Base-by-base conservation (phyloP, 2,888 invertebrate genomes). In the Nomada ruficornis region DNA sequence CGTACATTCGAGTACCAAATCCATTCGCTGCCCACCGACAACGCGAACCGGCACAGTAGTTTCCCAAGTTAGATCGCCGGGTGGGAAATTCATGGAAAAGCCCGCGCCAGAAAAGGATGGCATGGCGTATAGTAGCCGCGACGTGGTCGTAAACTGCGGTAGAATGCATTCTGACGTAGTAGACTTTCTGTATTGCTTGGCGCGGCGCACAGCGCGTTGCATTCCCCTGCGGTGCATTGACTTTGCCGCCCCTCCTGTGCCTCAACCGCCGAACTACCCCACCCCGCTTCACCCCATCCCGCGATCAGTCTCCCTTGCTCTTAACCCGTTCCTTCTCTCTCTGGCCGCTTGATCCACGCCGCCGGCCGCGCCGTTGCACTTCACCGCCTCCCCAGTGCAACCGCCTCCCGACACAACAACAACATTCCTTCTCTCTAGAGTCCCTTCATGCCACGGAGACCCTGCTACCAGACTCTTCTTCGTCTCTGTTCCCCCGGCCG, bases 151-250 rank as follows among this genome's bases (percentile, higher is more conserved):
- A 88, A 87, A 88, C 86, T 85, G 85, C 88, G 88, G 89, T 86
- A 90, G 90, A 91, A 92, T 90, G 90, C 89, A 89, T 90, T 91
- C 90, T 91, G 92, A 92, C 90, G 91, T 88, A 88, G 90, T 52
- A 62, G 70, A 71, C 60, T 84, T 85, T 83, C 86, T 87, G 91
- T 90, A 90, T 89, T 86, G 90, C 88, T 81, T 86, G 90, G 89
- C 89, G 89, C 86, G 89, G 88, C 88, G 89, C 85, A 86, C 89
- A 85, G 89, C 88, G 88, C 88, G 87, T 92, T 92, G 92, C 93
- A 93, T 93, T 93, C 93, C 91, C 93, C 91, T 89, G 91, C 89
- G 91, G 93, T 93, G 92, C 93, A 93, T 93, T 93, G 93, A 93
- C 93, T 93, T 91, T 88, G 88, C 87, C 78, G 87, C 86, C 88